Evolutionary conservation across 2,888 invertebrate genomes (phyloP), one percentile per base, ranked within the genome.

Genomic region (Heterodera filipjevi): DNA sequence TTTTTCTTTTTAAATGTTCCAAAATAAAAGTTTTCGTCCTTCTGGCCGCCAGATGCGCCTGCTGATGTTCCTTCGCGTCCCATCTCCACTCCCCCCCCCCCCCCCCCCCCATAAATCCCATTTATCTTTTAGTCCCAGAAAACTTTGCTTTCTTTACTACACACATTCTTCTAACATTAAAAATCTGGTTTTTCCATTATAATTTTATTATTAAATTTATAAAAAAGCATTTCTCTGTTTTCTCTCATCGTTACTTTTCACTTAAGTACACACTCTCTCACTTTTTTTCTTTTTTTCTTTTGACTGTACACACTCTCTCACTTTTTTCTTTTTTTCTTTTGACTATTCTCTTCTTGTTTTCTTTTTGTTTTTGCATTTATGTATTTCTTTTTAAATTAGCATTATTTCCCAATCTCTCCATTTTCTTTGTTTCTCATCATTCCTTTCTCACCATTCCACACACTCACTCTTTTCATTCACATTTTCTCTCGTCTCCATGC

Each of bases 11-110:
- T n/a, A n/a, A n/a, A n/a, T n/a, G n/a, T n/a, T n/a, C n/a, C 14
- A 53, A 5, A 53, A 53, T 5, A 53, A 53, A 49, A 49, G 49
- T 49, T 59, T 59, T 59, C 6, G 16, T 68, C 35, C 68, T 19
- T 68, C 68, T 68, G 68, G 33, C 35, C 68, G 68, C 68, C 68
- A 68, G 68, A 32, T 68, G 68, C 68, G 3, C n/a, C 33, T 32
- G 32, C 66, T 3, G 30, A 12, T 66, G 46, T 39, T 39, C 39
- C 39, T 39, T 10, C 39, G 39, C 39, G 39, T 39, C 39, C 39
- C 3, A 39, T 10, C 39, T 39, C 10, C 46, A 12, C 46, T 59
- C n/a, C 59, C 59, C n/a, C n/a, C 59, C n/a, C n/a, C n/a, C n/a
- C 59, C 2, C 3, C 1, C n/a, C 59, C n/a, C n/a, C 22, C 59